These are phyloP conservation scores for Enteromius paludinosus DNA, from an alignment of 2,797 vertebrate species.

Conservation along the genomic window DNA sequence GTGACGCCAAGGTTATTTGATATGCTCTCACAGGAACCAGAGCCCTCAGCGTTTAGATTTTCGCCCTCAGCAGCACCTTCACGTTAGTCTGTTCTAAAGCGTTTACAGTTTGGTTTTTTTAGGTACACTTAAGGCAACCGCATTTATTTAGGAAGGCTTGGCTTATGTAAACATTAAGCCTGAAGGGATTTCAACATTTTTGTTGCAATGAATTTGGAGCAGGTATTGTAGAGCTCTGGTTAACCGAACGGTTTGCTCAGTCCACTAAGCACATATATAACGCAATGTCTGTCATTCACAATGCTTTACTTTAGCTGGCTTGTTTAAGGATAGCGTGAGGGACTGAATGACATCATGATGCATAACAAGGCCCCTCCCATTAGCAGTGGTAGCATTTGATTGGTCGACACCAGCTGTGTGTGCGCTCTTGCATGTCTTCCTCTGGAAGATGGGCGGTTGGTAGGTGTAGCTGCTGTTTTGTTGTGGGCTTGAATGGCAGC, in stretches of 20 bases:
- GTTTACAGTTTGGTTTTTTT: neutral
- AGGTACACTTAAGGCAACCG: conserved; percentile 11
- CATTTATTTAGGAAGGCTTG: conserved; percentile 27
- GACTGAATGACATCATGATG: conserved; percentile 39
- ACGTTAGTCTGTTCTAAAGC: neutral
- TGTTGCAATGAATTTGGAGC: neutral
- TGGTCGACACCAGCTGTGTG: neutral
- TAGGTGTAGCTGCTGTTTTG: conserved; percentile 10
- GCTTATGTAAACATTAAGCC: conserved; percentile 9
- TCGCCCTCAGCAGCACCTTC: conserved; percentile 9
- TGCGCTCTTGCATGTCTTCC: neutral
- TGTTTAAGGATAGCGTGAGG: conserved; percentile 15
- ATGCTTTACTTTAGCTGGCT: conserved; percentile 4
- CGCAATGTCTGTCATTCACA: conserved; percentile 6
- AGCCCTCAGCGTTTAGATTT: conserved; percentile 13
- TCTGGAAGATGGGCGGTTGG: neutral
- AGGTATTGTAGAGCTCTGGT: neutral
- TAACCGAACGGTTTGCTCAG: neutral
- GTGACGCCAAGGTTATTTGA: conserved; percentile 49
- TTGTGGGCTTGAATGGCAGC: neutral
- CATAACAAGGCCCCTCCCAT: conserved; percentile 6
- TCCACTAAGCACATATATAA: conserved; percentile 2
- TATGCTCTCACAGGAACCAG: conserved; percentile 41
- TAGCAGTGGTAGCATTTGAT: neutral
- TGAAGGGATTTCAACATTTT: conserved; percentile 13